These are phyloP conservation scores for Drosophila littoralis DNA, from an alignment of 1,140 invertebrate genomes.

Conservation along the genomic window DNA sequence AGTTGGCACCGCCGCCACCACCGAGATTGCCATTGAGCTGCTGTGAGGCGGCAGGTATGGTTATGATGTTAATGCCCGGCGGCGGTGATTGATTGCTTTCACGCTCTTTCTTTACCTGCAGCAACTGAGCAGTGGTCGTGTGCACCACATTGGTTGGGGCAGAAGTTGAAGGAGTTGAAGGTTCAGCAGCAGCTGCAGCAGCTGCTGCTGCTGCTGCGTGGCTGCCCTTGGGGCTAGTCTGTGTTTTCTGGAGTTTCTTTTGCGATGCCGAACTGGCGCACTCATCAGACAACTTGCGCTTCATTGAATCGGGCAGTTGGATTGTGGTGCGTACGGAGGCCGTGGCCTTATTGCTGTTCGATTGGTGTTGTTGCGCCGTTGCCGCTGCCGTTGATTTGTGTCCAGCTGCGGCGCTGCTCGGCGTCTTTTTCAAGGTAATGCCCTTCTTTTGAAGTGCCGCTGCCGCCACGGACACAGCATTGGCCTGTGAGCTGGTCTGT, in stretches of 20 bases:
- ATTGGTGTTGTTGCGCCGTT: conserved; percentile 12
- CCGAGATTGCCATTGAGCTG: conserved; percentile 60
- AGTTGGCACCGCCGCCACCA: conserved; percentile 50
- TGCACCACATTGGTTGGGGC: conserved; percentile 48
- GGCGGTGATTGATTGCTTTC: conserved; percentile 67
- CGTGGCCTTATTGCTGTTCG: conserved; percentile 12
- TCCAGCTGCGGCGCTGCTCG: conserved; percentile 21
- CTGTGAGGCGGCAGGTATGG: conserved; percentile 73
- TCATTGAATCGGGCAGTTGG: conserved; percentile 73
- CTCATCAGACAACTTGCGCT: conserved; percentile 75
- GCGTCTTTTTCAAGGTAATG: conserved; percentile 75
- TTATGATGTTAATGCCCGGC: conserved; percentile 77
- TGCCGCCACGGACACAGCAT: conserved; percentile 56
- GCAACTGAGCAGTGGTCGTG: conserved; percentile 65
- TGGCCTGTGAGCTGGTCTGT: conserved; percentile 24
- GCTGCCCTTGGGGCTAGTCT: conserved; percentile 46
- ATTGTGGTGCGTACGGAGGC: conserved; percentile 62
- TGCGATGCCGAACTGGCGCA: conserved; percentile 25
- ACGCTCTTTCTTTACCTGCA: conserved; percentile 72
- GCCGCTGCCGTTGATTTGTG: conserved; percentile 20
- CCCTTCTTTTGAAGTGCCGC: conserved; percentile 79
- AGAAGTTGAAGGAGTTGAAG: conserved; percentile 7
- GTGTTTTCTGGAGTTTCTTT: conserved; percentile 51
- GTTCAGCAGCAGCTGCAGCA: conserved; percentile 8
- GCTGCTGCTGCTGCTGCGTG: conserved; percentile 7